phyloP scores from a whole-genome alignment of 1,140 invertebrate genomes.

The Cyphomyrmex costatus region DNA sequence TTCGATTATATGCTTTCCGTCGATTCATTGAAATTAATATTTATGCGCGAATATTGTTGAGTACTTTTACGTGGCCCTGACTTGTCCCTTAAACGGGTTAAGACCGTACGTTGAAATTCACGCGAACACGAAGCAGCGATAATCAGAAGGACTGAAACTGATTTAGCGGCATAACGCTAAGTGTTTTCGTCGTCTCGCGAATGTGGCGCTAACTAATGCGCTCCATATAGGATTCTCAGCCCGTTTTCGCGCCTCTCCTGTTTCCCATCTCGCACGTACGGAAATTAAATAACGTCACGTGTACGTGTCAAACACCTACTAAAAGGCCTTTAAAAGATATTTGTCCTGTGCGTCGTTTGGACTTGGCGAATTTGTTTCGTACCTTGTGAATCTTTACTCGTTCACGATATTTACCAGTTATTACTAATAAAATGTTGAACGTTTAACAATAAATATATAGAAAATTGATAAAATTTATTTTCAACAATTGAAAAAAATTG shows the following conservation, averaged over 20 bases:
- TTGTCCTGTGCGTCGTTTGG: conserved; percentile 43
- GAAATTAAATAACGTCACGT: conserved; percentile 59
- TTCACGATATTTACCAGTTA: not conserved
- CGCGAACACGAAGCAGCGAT: conserved; percentile 62
- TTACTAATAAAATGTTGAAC: conserved; percentile 1
- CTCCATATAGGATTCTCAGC: conserved; percentile 59
- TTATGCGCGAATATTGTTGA: not conserved
- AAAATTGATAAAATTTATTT: conserved; percentile 7
- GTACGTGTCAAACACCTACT: conserved; percentile 61
- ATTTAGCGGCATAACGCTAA: conserved; percentile 77
- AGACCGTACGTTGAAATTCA: conserved; percentile 37
- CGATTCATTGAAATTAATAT: not conserved
- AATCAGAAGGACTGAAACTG: conserved; percentile 74
- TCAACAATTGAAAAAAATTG: not conserved
- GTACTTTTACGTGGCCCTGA: not conserved
- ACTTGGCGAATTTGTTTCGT: conserved; percentile 15
- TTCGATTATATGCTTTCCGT: not conserved
- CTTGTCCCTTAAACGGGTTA: conserved; percentile 52
- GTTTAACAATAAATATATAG: not conserved
- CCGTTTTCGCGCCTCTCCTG: conserved; percentile 33
- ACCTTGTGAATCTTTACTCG: not conserved
- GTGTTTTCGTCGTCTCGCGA: conserved; percentile 76
- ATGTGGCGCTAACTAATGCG: conserved; percentile 79
- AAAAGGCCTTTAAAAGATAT: conserved; percentile 65
- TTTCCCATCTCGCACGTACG: conserved; percentile 47